Base-by-base conservation (phyloP, 2,797 vertebrate genomes). In the Gobio occitaniae region DNA sequence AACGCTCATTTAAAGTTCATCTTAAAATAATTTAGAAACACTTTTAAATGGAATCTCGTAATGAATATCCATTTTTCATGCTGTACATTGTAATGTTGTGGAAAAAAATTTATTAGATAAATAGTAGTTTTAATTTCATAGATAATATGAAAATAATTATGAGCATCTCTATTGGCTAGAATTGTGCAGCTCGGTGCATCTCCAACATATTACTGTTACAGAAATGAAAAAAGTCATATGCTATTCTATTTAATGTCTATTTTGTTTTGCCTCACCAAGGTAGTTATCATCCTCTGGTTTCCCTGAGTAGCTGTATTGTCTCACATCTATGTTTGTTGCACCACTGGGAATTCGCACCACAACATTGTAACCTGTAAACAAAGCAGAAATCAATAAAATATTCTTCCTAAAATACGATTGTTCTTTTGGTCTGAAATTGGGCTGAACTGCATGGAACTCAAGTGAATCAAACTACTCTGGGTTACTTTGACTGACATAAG, bases 221-320 rank as follows among this genome's bases (percentile, higher is more conserved):
- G 16, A 61, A 29, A 25, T 6, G 1, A 50, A 66, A 7, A 19
- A 48, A 61, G 25, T 63, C 0, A 17, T 19, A 16, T 52, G 54
- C 2, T 61, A 16, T 59, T 71, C 9, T 4, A 38, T 68, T 80
- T 56, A 36, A 54, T 5, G 25, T 83, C 25, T 77, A 52, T 75
- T 63, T 44, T 44, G 41, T 65, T 5, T 19, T 44, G 59, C 16
- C 97, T 97, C 92, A 99, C 98, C 97, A 94, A 99, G 96, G 94
- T 99, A 99, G 96, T 99, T 99, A 93, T 99, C 98, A 90, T 99
- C 98, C 87, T 99, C 98, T 69, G 97, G 95, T 90, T 97, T 98
- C 94, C 97, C 97, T 95, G 98, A 99, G 97, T 97, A 97, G 92
- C 98, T 99, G 95, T 98, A 97, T 94, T 99, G 98, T 87, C 97